Conservation (phyloP, 2,888 invertebrate genomes). For the Platycheirus albimanus region DNA sequence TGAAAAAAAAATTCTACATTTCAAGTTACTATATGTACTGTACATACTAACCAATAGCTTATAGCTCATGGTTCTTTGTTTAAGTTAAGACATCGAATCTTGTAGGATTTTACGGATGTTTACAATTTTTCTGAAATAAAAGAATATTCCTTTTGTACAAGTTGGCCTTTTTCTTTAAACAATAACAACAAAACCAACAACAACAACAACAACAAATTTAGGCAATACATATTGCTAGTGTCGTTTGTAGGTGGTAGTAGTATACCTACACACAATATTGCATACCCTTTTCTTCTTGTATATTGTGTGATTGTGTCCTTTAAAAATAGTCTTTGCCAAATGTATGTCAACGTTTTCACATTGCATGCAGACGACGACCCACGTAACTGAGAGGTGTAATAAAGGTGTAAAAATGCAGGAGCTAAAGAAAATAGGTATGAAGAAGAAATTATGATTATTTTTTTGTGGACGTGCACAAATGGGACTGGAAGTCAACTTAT, state of each 20-base stretch:
- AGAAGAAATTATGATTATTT: conserved; percentile 29
- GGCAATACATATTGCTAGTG: background rate
- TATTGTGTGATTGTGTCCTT: too few species aligned
- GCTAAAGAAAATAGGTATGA: too few species aligned
- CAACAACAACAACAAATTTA: background rate
- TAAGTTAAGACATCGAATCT: too few species aligned
- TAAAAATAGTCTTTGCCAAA: conserved; percentile 18
- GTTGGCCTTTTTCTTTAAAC: background rate
- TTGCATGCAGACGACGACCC: background rate
- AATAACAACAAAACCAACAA: background rate
- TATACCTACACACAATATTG: conserved; percentile 20
- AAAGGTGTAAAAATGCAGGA: too few species aligned
- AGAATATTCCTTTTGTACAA: background rate
- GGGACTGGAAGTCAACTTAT: background rate
- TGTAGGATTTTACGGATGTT: too few species aligned
- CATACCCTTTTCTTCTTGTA: background rate
- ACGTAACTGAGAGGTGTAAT: background rate
- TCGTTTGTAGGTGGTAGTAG: conserved; percentile 3
- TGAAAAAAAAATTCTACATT: background rate
- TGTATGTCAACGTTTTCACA: conserved; percentile 20
- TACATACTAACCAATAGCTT: background rate
- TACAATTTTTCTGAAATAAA: background rate
- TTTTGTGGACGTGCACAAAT: conserved; percentile 34
- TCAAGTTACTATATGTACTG: background rate
- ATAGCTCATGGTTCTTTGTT: too few species aligned